These are phyloP conservation scores for Sinocyclocheilus anophthalmus DNA, from an alignment of 2,113 vertebrate species.

Conservation along the genomic window DNA sequence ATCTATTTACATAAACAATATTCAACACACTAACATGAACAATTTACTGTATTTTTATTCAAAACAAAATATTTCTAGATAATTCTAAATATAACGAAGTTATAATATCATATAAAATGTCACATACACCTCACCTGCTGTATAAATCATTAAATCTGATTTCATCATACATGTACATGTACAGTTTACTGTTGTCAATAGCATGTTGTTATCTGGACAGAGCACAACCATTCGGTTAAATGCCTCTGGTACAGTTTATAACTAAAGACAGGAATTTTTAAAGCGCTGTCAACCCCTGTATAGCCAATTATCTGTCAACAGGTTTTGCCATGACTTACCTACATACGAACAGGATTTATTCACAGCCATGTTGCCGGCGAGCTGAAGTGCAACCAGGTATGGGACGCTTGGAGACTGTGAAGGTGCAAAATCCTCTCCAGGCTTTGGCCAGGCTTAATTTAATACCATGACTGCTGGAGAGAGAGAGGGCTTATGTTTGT, in stretches of 20 bases:
- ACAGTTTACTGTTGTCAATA: neutral
- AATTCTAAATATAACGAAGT: neutral
- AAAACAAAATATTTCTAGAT: neutral
- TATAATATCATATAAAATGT: too few species aligned
- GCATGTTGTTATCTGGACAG: neutral
- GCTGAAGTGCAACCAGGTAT: constrained; percentile 36
- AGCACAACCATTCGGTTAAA: neutral
- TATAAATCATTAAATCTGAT: neutral
- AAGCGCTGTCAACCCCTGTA: neutral
- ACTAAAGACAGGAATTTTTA: neutral
- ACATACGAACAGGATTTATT: constrained; percentile 39
- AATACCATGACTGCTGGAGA: constrained; percentile 72
- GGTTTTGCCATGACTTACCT: constrained; percentile 56
- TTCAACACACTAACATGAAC: neutral
- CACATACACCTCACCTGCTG: too few species aligned
- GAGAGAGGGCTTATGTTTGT: constrained; percentile 64
- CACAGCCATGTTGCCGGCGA: constrained; percentile 50
- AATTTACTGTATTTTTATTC: neutral
- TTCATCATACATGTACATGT: neutral
- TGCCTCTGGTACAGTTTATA: neutral
- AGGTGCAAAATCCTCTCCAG: constrained; percentile 60
- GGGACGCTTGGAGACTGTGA: constrained; percentile 49
- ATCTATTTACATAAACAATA: neutral
- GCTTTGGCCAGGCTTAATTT: constrained; percentile 69
- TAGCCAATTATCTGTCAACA: constrained; percentile 12